A percentile compares a stretch with the other conserved stretches of the same genome.
phyloP scores from a whole-genome alignment of 2,113 vertebrate genomes.

The Hemiscyllium ocellatum region DNA sequence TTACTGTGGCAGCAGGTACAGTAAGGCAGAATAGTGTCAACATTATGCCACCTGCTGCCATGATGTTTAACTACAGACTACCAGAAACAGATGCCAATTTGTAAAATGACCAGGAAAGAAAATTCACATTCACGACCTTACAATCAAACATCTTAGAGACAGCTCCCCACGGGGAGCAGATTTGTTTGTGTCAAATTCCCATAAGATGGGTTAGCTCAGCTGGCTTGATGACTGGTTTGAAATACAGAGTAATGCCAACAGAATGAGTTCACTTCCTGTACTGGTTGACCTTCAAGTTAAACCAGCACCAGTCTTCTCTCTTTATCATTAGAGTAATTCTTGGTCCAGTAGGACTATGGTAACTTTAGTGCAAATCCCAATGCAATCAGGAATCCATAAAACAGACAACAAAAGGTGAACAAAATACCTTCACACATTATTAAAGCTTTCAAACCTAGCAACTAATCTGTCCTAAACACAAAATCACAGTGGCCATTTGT shows the following conservation, averaged over 20 bases:
- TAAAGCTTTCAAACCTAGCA: background rate
- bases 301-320: no score
- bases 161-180: background rate
- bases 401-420: background rate
- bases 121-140: background rate
- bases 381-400: background rate
- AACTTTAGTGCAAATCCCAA: no score
- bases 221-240: no score
- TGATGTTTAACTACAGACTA: background rate
- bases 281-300: no score
- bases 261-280: no score
- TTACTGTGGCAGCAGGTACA: background rate
- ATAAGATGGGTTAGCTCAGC: no score
- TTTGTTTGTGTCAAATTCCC: background rate
- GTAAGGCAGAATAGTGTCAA: background rate
- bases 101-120: background rate
- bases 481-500: background rate
- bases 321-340: no score
- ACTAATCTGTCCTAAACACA: background rate
- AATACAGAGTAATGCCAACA: no score
- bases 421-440: background rate
- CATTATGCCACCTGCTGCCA: background rate
- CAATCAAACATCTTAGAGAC: background rate
- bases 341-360: no score
- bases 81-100: background rate